Base-by-base conservation (phyloP, 2,797 vertebrate genomes). In the Columba guinea region DNA sequence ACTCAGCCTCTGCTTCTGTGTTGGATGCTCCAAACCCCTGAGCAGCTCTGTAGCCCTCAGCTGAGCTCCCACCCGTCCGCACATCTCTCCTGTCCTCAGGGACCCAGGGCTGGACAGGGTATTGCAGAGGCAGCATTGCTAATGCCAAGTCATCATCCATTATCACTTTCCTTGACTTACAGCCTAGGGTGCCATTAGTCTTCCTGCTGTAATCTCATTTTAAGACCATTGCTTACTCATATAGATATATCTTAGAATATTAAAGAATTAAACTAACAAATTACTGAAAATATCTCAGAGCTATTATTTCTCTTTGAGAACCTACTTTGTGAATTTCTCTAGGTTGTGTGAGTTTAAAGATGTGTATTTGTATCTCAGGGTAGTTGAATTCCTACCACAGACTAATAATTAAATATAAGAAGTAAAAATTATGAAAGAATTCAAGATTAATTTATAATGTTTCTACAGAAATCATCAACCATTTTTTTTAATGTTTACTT, bases 21-120 rank as follows among this genome's bases (percentile, higher is more conserved):
- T 7, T 55, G 64, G 53, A 32, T 85, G 32, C 7, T 77, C 26
- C 75, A 56, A 20, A 0, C 5, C 5, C 8, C 12, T 0, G 0
- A 59, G 52, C 56, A 84, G 11, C 46, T 75, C 19, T 1, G 1
- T 15, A 48, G 44, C 12, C 20, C 11, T 84, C 49, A 68, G 23
- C 53, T 81, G 76, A 81, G 37, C 8, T 52, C 30, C 39, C 52
- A 55, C 8, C 53, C 51, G 7, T 39, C 68, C 52, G 65, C 83
- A 59, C 23, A 48, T 20, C 48, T 48, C 30, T 73, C 55, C 23
- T 3, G 1, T 30, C 78, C 59, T 81, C 24, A 39, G 37, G 35
- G 49, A 80, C 32, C 9, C 81, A 74, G 24, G 73, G 10, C 34
- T 58, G 26, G 24, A 32, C 12, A 10, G 10, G 10, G 12, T 30